Evolutionary conservation across 2,888 invertebrate species (phyloP).

Genomic region (Andrena bucephala): DNA sequence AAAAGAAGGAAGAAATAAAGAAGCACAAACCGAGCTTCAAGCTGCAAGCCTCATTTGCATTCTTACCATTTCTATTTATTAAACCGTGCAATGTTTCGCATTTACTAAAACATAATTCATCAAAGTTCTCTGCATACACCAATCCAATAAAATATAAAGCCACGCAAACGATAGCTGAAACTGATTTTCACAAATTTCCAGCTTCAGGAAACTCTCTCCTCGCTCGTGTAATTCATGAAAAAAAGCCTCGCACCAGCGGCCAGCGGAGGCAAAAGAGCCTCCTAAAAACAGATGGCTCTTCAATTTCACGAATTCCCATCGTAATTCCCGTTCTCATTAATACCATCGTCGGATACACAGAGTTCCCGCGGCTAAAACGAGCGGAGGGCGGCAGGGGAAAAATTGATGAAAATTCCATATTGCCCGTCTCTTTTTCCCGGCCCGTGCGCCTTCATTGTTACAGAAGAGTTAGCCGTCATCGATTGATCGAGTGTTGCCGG

Average conservation of each 20-base stretch:
- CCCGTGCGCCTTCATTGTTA: constrained; percentile 19
- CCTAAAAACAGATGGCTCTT: not conserved
- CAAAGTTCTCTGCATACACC: not conserved
- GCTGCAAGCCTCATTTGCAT: constrained; percentile 27
- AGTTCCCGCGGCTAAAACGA: not conserved
- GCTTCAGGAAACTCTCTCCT: not conserved
- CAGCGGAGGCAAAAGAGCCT: not conserved
- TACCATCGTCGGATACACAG: not conserved
- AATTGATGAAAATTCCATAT: constrained; percentile 40
- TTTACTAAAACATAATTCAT: not conserved
- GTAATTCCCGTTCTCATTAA: constrained; percentile 21
- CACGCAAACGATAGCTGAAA: not conserved
- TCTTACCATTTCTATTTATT: constrained; percentile 14
- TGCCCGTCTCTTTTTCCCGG: not conserved
- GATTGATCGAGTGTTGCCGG: constrained; percentile 53
- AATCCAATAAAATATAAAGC: not conserved
- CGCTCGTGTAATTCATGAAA: not conserved
- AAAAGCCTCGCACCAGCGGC: not conserved
- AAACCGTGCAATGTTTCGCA: not conserved
- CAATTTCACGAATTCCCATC: constrained; percentile 18
- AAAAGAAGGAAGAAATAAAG: constrained; percentile 11
- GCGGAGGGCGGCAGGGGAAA: not conserved
- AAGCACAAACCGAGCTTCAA: constrained; percentile 19
- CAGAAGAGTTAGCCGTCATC: constrained; percentile 28
- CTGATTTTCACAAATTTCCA: not conserved